phyloP scores from a whole-genome alignment of 2,797 vertebrate genomes.

The Macropus fuliginosus region DNA sequence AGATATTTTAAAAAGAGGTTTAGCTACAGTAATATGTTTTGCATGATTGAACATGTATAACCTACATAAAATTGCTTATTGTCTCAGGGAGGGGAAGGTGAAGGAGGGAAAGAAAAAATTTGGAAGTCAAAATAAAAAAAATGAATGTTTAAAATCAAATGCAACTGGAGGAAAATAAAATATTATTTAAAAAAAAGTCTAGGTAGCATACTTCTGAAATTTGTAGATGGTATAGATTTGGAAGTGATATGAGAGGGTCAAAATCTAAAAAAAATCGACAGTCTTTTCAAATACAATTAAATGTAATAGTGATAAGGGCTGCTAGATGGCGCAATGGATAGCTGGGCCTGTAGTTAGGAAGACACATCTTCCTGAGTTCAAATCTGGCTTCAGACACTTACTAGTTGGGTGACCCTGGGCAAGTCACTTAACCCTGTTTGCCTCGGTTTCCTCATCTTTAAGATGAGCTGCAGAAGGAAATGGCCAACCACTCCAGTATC shows the following conservation, averaged over 20 bases:
- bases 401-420: neutral
- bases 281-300: neutral
- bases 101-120: neutral
- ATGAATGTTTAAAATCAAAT: neutral
- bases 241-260: neutral
- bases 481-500: neutral
- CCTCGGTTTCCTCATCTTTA: neutral
- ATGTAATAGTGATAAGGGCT: neutral
- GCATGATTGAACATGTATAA: neutral
- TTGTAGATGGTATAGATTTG: neutral
- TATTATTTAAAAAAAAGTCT: neutral
- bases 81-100: neutral
- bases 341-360: neutral
- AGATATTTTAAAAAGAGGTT: neutral
- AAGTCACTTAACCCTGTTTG: neutral
- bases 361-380: neutral
- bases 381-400: neutral
- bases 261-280: neutral
- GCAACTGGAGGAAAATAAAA: neutral
- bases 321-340: neutral
- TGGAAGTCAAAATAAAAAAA: neutral
- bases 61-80: neutral
- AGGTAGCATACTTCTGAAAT: neutral
- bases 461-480: neutral
- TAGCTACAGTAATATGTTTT: neutral